phyloP scores from a whole-genome alignment of 2,113 vertebrate genomes.

The Eretmochelys imbricata region DNA sequence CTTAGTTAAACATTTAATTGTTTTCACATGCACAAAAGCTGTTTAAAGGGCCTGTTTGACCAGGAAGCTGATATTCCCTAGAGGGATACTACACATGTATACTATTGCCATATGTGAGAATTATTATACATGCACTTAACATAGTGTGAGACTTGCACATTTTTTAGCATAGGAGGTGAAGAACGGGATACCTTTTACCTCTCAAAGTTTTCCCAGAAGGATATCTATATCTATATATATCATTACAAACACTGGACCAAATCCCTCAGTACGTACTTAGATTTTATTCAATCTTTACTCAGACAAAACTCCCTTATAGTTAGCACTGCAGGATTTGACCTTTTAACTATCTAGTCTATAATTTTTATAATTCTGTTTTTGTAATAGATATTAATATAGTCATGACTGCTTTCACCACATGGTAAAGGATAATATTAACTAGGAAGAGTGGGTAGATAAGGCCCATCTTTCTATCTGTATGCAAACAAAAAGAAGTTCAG shows the following conservation, averaged over 20 bases:
- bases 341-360: neutral
- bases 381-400: neutral
- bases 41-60: neutral
- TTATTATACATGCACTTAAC: neutral
- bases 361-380: neutral
- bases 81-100: neutral
- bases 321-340: neutral
- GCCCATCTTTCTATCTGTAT: neutral
- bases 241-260: neutral
- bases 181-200: neutral
- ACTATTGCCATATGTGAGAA: neutral
- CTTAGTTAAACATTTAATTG: neutral
- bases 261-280: neutral
- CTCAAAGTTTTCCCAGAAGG: neutral
- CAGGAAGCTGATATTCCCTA: neutral
- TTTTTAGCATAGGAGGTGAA: fast-evolving
- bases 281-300: neutral
- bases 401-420: neutral
- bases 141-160: neutral
- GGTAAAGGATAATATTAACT: neutral
- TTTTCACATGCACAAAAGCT: neutral
- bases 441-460: neutral
- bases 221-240: neutral
- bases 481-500: neutral
- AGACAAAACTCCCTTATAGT: neutral